These are phyloP conservation scores for Oreochromis spilurus DNA, from an alignment of 2,113 vertebrate genomes.

Conservation along the genomic window DNA sequence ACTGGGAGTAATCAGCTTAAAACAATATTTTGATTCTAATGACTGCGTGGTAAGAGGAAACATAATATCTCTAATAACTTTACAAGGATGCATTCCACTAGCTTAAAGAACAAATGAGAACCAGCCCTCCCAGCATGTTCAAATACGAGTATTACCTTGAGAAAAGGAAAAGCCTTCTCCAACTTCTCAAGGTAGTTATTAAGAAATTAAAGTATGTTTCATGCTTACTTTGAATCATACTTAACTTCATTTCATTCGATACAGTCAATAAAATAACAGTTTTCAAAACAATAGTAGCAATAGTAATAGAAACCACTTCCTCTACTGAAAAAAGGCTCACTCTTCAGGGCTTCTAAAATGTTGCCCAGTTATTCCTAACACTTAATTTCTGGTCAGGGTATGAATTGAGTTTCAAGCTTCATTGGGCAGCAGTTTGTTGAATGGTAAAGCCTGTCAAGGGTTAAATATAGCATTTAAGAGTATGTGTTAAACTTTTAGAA, in stretches of 20 bases:
- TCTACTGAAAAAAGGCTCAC: not conserved
- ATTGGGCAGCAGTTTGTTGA: not conserved
- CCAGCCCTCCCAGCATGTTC: not conserved
- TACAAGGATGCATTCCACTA: not conserved
- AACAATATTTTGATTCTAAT: slow-evolving; percentile 31
- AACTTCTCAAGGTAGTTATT: not conserved
- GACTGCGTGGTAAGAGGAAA: slow-evolving; percentile 15
- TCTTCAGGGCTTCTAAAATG: not conserved
- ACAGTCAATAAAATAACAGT: not conserved
- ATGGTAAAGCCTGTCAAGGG: not conserved
- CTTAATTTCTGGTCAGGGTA: not conserved
- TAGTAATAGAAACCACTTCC: not conserved
- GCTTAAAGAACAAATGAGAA: not conserved
- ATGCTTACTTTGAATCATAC: not conserved
- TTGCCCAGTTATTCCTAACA: not conserved
- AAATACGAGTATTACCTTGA: not conserved
- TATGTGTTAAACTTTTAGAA: not conserved
- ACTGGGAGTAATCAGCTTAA: slow-evolving; percentile 4
- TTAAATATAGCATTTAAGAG: not conserved
- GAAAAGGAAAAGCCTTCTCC: not conserved
- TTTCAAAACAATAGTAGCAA: not conserved
- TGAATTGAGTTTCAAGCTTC: not conserved
- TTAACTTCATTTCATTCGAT: not conserved
- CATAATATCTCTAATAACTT: slow-evolving; percentile 18
- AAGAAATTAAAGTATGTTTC: not conserved